Evolutionary conservation across 2,888 invertebrate genomes (phyloP).

Genomic region (Metalampra italica): DNA sequence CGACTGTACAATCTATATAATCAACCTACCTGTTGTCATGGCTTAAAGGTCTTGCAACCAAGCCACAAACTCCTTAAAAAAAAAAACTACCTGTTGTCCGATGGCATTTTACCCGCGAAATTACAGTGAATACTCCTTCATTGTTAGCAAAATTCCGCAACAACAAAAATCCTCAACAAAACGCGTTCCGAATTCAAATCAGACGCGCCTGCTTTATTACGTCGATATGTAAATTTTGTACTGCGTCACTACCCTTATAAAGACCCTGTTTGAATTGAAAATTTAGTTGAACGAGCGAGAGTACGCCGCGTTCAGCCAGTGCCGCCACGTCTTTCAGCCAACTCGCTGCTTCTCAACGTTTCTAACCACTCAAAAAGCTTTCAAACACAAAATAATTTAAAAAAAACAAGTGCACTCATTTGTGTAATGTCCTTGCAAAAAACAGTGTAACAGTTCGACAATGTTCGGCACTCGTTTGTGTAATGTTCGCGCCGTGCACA

Average conservation of each 20-base stretch:
- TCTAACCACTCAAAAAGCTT: slow-evolving; percentile 23
- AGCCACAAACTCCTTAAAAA: too few relatives aligned
- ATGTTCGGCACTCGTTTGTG: not conserved
- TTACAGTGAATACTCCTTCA: not conserved
- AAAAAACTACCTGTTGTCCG: too few relatives aligned
- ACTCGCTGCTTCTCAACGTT: slow-evolving; percentile 58
- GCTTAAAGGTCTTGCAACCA: too few relatives aligned
- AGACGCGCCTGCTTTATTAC: slow-evolving; percentile 73
- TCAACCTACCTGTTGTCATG: too few relatives aligned
- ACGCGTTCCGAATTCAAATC: slow-evolving; percentile 66
- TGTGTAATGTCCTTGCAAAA: not conserved
- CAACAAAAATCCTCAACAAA: slow-evolving; percentile 40
- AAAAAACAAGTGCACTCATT: slow-evolving; percentile 9
- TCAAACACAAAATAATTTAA: slow-evolving; percentile 10
- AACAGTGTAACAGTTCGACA: too few relatives aligned
- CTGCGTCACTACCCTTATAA: slow-evolving; percentile 78
- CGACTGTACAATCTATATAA: too few relatives aligned
- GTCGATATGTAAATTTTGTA: slow-evolving; percentile 77
- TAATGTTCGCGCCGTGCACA: not conserved
- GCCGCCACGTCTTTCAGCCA: slow-evolving; percentile 73
- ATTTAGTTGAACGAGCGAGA: slow-evolving; percentile 73
- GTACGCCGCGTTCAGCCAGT: slow-evolving; percentile 67
- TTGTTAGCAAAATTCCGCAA: slow-evolving; percentile 1
- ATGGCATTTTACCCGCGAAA: not conserved
- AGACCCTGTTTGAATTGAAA: slow-evolving; percentile 78